Evolutionary conservation across 2,797 vertebrate genomes (phyloP), one percentile per base, ranked within the genome.

Genomic region (Serranus cabrilla): DNA sequence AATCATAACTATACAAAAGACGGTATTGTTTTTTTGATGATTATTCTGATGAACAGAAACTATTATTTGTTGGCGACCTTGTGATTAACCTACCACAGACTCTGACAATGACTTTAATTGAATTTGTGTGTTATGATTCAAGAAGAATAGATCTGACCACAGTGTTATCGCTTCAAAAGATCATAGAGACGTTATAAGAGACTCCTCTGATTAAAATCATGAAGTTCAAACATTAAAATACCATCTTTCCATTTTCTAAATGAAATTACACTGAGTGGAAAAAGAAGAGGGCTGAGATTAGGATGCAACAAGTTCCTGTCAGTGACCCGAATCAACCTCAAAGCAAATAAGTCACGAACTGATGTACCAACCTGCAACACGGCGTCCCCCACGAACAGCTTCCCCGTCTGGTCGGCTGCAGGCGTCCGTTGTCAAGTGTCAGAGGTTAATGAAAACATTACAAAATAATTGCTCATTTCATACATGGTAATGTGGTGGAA

Each of bases 321-420:
- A 34, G 18, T 58, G 79, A 87, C 80, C 85, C 63, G 31, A 80
- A 81, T 80, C 51, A 78, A 76, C 65, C 65, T 77, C 23, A 1
- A 34, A 45, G 77, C 69, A 56, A 84, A 74, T 17, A 71, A 85
- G 87, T 56, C 64, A 55, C 9, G 39, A 84, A 72, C 58, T 3
- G 18, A 40, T 73, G 87, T 84, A 96, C 97, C 94, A 74, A 99
- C 98, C 97, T 98, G 96, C 80, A 96, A 84, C 82, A 99, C 92
- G 4, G 97, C 96, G 66, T 99, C 98, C 64, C 97, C 97, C 70
- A 97, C 94, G 87, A 98, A 99, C 58, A 99, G 93, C 95, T 96
- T 96, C 91, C 97, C 96, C 72, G 96, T 96, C 92, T 96, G 97
- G 93, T 98, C 96, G 37, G 97, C 98, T 99, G 95, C 56, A 37